Conservation (phyloP, 2,113 vertebrate genomes). For the Seriola dumerili region DNA sequence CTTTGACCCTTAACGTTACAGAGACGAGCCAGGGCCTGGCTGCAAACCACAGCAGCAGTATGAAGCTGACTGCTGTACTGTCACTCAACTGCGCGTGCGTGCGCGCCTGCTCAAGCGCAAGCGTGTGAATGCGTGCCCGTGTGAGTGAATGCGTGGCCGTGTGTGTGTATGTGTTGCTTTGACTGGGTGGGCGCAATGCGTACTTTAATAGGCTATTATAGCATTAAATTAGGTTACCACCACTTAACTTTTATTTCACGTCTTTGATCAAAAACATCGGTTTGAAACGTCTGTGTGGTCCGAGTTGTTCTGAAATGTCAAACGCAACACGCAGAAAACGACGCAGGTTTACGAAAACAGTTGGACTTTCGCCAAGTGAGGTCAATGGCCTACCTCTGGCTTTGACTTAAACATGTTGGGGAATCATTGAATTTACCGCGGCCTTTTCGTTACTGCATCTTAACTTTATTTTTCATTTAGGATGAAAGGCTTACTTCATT, state of each 20-base stretch:
- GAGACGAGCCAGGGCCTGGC: slow-evolving; percentile 26
- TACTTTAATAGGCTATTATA: slow-evolving; percentile 50
- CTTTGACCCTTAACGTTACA: slow-evolving; percentile 47
- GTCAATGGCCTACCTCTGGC: slow-evolving; percentile 36
- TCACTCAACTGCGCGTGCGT: slow-evolving; percentile 41
- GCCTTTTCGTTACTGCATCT: not conserved
- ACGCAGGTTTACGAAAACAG: slow-evolving; percentile 36
- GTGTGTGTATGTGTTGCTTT: slow-evolving; percentile 29
- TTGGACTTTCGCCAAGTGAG: slow-evolving; percentile 47
- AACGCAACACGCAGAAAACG: slow-evolving; percentile 1
- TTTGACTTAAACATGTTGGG: not conserved
- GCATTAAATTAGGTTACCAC: not conserved
- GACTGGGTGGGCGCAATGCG: slow-evolving; percentile 73
- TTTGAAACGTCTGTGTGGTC: slow-evolving; percentile 1
- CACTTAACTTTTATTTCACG: not conserved
- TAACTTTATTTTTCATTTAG: not conserved
- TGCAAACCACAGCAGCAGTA: slow-evolving; percentile 30
- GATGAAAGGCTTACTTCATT: not conserved
- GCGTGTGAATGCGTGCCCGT: slow-evolving; percentile 9
- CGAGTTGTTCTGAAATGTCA: not conserved
- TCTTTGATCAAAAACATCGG: not conserved
- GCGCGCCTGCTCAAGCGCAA: slow-evolving; percentile 14
- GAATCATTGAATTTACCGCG: not conserved
- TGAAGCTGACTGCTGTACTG: slow-evolving; percentile 57
- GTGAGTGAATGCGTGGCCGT: not conserved